phyloP scores from a whole-genome alignment of 2,888 invertebrate genomes.

The Diplolepis rosae region DNA sequence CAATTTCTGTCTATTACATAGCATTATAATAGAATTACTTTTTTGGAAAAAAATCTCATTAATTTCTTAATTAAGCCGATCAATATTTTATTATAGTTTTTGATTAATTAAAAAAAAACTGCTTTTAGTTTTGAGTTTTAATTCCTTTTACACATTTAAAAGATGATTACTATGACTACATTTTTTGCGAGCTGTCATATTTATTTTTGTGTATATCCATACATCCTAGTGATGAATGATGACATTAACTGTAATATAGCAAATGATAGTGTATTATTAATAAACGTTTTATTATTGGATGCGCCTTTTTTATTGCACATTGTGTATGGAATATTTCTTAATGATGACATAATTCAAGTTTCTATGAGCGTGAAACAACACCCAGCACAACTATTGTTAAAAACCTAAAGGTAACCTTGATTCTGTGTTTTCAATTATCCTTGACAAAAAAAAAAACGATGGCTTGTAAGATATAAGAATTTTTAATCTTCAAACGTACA shows the following conservation, averaged over 20 bases:
- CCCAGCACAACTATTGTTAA: neutral
- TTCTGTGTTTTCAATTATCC: no score
- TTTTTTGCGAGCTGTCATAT: neutral
- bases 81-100: no score
- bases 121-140: neutral
- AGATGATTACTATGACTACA: neutral
- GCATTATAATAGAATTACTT: no score
- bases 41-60: no score
- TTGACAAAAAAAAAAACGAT: no score
- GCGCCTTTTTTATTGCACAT: conserved; percentile 13
- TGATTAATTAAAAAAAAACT: no score
- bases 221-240: neutral
- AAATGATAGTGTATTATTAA: conserved; percentile 28
- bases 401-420: neutral
- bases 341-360: conserved; percentile 15
- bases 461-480: no score
- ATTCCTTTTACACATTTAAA: neutral
- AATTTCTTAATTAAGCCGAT: no score
- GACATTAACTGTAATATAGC: neutral
- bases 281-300: neutral
- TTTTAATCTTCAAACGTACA: no score
- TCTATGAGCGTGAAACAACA: conserved; percentile 1
- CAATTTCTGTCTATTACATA: no score
- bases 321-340: conserved; percentile 21
- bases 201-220: neutral